Evolutionary conservation across 2,113 vertebrate genomes (phyloP), one percentile per base, ranked within the genome.

Genomic region (Rhinichthys klamathensis): DNA sequence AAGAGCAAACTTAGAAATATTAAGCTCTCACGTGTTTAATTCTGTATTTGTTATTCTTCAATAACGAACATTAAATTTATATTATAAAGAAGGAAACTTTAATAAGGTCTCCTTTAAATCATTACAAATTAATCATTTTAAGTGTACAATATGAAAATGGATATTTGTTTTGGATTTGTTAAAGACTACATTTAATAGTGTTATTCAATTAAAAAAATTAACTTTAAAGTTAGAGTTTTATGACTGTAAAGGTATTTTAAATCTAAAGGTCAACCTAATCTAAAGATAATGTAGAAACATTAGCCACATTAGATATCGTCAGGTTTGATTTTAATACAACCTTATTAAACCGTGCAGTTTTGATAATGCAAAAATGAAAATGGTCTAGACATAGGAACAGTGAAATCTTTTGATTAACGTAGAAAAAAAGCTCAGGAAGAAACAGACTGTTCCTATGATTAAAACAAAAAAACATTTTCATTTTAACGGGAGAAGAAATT

Each of bases 361-460:
- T 58, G 60, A 27, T 65, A 65, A 65, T 80, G 25, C 38, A 49
- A 12, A 65, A 3, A 46, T 21, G 7, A 58, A 82, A 82, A 72
- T 82, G 30, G 46, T 72, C 6, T n/a, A 51, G 63, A 61, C 41
- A 81, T 51, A 67, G 61, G 61, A 81, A 54, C 61, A n/a, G 80
- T 51, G 63, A 70, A 72, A 70, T 72, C 27, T 25, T 58, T 58
- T 83, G 6, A 56, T 83, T 41, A 83, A 30, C 49, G 58, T 58
- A 56, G 21, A 7, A 61, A 72, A 72, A 83, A 58, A 32, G 2
- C 61, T 69, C 16, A 54, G 30, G 32, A 3, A 58, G 21, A 38
- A 72, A 56, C 67, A 21, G 25, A 8, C 61, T 69, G 25, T 51
- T 81, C 61, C 25, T 51, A 30, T 69, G 25, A 51, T 69, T 69